Percentiles rank a stretch among this genome's conserved stretches.
phyloP scores from a whole-genome alignment of 2,113 vertebrate species.

The Grallaria varia region DNA sequence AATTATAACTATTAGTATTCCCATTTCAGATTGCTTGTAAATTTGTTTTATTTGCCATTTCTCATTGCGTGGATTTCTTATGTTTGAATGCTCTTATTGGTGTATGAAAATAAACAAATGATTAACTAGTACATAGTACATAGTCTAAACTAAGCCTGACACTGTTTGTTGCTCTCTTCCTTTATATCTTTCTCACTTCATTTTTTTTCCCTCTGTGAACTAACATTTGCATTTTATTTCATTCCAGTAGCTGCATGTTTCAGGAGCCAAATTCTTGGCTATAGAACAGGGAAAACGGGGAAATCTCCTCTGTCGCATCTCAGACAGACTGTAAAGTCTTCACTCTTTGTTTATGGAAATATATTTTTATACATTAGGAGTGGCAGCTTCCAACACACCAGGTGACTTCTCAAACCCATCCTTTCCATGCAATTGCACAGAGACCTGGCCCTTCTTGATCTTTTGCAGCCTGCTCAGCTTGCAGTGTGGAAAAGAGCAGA shows the following conservation, averaged over 20 bases:
- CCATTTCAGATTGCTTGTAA: neutral
- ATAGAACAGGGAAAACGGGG: neutral
- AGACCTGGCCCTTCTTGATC: neutral
- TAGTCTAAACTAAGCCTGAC: neutral
- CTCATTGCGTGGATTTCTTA: neutral
- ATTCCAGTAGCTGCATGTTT: neutral
- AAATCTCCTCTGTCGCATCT: neutral
- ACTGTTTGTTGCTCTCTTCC: neutral
- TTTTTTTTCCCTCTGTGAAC: neutral
- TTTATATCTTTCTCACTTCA: neutral
- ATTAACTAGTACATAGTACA: neutral
- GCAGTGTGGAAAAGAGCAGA: neutral
- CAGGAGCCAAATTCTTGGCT: neutral
- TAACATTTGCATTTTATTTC: neutral
- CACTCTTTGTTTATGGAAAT: neutral
- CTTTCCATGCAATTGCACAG: neutral
- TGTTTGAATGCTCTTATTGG: neutral
- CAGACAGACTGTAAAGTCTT: neutral
- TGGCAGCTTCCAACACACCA: neutral
- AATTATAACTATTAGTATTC: neutral
- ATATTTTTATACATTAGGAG: neutral
- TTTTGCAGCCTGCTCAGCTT: neutral
- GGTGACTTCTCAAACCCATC: neutral
- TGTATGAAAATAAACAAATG: constrained; percentile 17
- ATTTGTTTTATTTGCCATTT: constrained; percentile 23